These are phyloP conservation scores for Lasioglossum malachurum DNA, from an alignment of 2,888 invertebrate species.

Conservation along the genomic window DNA sequence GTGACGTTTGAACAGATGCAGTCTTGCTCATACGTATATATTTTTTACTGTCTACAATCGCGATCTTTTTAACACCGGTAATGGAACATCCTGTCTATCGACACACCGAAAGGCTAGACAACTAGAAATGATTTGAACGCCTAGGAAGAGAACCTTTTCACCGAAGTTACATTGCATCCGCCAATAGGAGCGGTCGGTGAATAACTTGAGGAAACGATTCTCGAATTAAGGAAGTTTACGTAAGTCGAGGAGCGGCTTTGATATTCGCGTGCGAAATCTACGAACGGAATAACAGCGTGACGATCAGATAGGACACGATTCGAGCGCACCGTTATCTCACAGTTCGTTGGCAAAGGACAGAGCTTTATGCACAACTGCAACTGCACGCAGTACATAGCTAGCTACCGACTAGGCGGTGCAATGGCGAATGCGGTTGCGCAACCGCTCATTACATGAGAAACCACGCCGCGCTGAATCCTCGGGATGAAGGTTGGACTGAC, in stretches of 20 bases:
- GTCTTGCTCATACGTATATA: too few relatives aligned
- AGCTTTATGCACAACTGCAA: constrained; percentile 44
- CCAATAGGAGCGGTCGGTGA: not conserved
- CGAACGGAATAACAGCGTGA: constrained; percentile 53
- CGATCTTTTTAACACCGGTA: not conserved
- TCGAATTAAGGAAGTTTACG: constrained; percentile 36
- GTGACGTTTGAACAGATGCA: too few relatives aligned
- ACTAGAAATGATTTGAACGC: not conserved
- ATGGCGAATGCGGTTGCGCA: constrained; percentile 48
- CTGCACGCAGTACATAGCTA: constrained; percentile 39
- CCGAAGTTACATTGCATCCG: constrained; percentile 6
- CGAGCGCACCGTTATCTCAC: constrained; percentile 40
- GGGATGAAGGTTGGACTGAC: constrained; percentile 17
- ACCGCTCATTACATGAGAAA: constrained; percentile 45
- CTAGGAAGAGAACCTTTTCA: not conserved
- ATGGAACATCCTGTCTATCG: constrained; percentile 1
- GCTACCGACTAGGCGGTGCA: not conserved
- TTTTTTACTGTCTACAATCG: not conserved
- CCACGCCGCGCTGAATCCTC: constrained; percentile 22
- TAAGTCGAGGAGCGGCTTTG: constrained; percentile 39
- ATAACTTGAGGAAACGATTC: constrained; percentile 24
- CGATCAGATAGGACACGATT: constrained; percentile 56
- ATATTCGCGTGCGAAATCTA: constrained; percentile 55
- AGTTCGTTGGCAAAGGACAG: constrained; percentile 45
- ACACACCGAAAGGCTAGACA: not conserved